Evolutionary conservation across 2,113 vertebrate species (phyloP), one percentile per base, ranked within the genome.

Genomic region (Tauraco erythrolophus): DNA sequence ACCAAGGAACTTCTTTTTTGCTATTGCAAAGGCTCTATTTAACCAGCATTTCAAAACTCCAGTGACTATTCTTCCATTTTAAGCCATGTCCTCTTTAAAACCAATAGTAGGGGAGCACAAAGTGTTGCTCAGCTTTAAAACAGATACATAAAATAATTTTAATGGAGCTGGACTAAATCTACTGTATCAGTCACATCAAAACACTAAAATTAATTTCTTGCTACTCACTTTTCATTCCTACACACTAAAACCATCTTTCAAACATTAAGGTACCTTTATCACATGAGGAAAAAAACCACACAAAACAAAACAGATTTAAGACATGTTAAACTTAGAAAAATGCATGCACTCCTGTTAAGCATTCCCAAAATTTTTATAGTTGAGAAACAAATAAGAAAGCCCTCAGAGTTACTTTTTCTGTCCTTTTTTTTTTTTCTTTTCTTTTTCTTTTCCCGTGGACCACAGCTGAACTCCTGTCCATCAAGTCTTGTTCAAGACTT

Each of bases 11-110:
- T 83, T 30, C 10, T 54, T 33, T 53, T 84, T 23, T 33, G 11
- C 14, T 61, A 31, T 31, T 45, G 7, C 35, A 86, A 50, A 69
- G 25, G 28, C 24, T 57, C 28, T 46, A 2, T 96, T 97, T 95
- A 92, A 92, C 43, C 56, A 92, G 57, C 24, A 94, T 57, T 75
- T 97, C 81, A 90, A 83, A 92, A 84, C 70, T 93, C 33, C 43
- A 80, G 87, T 28, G 41, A 9, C 17, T 61, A 5, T 69, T 83
- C 30, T 61, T 62, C n/a, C 31, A 58, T 65, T 92, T 64, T 54
- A 69, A 92, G 22, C 8, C 25, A 28, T 37, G 25, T 17, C 24
- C 19, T 84, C 62, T 39, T 69, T 65, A 91, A 58, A 8, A 88
- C 15, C 4, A 60, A 8, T 7, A 46, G 22, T 30, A 83, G 30